These are phyloP conservation scores for Tiaroga cobitis DNA, from an alignment of 2,797 vertebrate genomes.

Conservation along the genomic window DNA sequence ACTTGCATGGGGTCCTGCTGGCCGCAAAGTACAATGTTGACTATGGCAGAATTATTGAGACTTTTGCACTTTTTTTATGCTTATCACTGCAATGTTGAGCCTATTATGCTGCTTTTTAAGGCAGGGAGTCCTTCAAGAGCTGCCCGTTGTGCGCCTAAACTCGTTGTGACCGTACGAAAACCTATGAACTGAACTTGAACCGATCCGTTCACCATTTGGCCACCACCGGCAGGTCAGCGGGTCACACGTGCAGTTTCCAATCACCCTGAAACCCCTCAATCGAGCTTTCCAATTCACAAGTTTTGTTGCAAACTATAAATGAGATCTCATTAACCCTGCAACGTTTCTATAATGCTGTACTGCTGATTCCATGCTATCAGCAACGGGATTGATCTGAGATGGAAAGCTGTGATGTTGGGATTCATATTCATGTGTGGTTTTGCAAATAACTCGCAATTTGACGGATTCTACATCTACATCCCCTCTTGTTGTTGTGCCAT, in stretches of 20 bases:
- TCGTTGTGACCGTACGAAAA: slow-evolving; percentile 51
- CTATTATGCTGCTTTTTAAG: not conserved
- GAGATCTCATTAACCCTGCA: slow-evolving; percentile 38
- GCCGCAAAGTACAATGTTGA: not conserved
- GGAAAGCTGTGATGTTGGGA: slow-evolving; percentile 75
- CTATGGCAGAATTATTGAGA: not conserved
- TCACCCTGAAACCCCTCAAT: slow-evolving; percentile 5
- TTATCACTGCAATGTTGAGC: not conserved
- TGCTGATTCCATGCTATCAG: not conserved
- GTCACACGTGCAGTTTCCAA: slow-evolving; percentile 27
- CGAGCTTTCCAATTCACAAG: not conserved
- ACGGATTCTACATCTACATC: slow-evolving; percentile 2
- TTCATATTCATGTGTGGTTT: slow-evolving; percentile 57
- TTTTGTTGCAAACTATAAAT: slow-evolving; percentile 15
- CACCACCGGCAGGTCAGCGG: slow-evolving; percentile 44
- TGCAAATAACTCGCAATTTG: slow-evolving; percentile 23
- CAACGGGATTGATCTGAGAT: slow-evolving; percentile 78
- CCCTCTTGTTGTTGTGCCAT: slow-evolving; percentile 27
- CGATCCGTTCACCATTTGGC: slow-evolving; percentile 35
- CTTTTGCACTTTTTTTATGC: not conserved
- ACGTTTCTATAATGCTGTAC: not conserved
- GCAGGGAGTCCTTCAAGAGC: not conserved
- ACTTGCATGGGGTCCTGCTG: not conserved
- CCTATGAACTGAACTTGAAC: slow-evolving; percentile 81
- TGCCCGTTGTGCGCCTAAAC: not conserved